phyloP scores from a whole-genome alignment of 2,888 invertebrate species.

The Andrena camellia region DNA sequence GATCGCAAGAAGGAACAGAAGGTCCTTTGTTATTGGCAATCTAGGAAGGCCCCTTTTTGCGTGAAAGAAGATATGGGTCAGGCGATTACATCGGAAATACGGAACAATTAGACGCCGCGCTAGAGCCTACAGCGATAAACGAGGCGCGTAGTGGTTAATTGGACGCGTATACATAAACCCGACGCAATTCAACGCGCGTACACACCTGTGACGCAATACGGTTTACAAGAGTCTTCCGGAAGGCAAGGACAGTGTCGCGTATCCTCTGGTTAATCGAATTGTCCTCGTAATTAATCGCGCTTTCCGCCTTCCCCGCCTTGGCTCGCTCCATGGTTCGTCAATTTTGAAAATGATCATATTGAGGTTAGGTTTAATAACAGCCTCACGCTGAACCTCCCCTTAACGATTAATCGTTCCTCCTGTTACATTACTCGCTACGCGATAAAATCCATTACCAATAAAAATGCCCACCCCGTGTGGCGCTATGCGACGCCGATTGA shows the following conservation, averaged over 20 bases:
- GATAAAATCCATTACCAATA: too few relatives aligned
- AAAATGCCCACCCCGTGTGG: too few relatives aligned
- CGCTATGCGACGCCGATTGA: too few relatives aligned
- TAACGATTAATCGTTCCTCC: too few relatives aligned
- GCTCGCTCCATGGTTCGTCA: slow-evolving; percentile 7
- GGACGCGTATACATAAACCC: slow-evolving; percentile 11
- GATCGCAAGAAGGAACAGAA: too few relatives aligned
- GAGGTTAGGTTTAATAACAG: too few relatives aligned
- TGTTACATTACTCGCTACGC: too few relatives aligned
- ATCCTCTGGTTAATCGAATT: slow-evolving; percentile 65
- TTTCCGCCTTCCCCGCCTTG: slow-evolving; percentile 34
- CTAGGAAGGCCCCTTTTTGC: too few relatives aligned
- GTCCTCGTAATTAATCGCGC: slow-evolving; percentile 72
- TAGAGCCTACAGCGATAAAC: slow-evolving; percentile 12
- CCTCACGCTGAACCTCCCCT: too few relatives aligned
- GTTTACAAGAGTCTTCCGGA: slow-evolving; percentile 65
- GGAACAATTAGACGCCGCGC: slow-evolving; percentile 30
- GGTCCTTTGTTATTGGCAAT: too few relatives aligned
- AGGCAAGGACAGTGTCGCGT: slow-evolving; percentile 57
- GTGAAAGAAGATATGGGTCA: background rate
- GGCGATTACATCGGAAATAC: slow-evolving; percentile 31
- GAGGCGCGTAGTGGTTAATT: slow-evolving; percentile 47
- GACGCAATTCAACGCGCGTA: slow-evolving; percentile 23
- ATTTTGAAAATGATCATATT: background rate
- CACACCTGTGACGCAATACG: slow-evolving; percentile 47